phyloP scores from a whole-genome alignment of 2,888 invertebrate genomes.

The Pterobdella sp. region DNA sequence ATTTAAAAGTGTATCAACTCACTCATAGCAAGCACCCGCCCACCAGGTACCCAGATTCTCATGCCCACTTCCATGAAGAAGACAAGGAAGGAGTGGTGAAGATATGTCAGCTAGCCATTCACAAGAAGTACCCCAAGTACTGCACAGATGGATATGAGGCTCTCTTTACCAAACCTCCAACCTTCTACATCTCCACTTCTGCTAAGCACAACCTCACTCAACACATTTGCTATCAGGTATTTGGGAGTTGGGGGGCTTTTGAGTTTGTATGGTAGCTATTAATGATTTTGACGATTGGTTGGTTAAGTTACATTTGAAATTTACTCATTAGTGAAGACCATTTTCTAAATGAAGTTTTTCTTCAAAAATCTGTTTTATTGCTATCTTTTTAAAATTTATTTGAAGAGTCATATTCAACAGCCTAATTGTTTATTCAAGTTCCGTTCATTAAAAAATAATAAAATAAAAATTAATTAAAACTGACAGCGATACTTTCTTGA shows the following conservation, averaged over 20 bases:
- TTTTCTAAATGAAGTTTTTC: too few relatives aligned
- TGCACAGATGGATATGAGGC: slow-evolving; percentile 74
- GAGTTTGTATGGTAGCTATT: not conserved
- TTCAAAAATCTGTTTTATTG: too few relatives aligned
- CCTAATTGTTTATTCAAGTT: too few relatives aligned
- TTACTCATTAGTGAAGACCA: not conserved
- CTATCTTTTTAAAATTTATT: too few relatives aligned
- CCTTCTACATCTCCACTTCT: slow-evolving; percentile 55
- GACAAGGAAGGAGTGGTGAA: slow-evolving; percentile 75
- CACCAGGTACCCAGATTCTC: slow-evolving; percentile 68
- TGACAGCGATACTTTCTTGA: too few relatives aligned
- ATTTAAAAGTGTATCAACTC: too few relatives aligned
- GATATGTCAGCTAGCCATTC: slow-evolving; percentile 70
- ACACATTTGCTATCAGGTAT: slow-evolving; percentile 49
- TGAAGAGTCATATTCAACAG: too few relatives aligned
- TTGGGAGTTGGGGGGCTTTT: not conserved
- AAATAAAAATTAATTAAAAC: too few relatives aligned
- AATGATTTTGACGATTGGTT: not conserved
- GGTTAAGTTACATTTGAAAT: not conserved
- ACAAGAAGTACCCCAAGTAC: slow-evolving; percentile 71
- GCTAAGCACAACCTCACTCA: slow-evolving; percentile 48
- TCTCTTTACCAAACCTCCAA: slow-evolving; percentile 71
- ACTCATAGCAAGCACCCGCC: not conserved
- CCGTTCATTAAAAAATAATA: too few relatives aligned
- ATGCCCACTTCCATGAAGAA: slow-evolving; percentile 79